These are phyloP conservation scores for Microchrysa polita DNA, from an alignment of 2,888 invertebrate species.

Conservation along the genomic window DNA sequence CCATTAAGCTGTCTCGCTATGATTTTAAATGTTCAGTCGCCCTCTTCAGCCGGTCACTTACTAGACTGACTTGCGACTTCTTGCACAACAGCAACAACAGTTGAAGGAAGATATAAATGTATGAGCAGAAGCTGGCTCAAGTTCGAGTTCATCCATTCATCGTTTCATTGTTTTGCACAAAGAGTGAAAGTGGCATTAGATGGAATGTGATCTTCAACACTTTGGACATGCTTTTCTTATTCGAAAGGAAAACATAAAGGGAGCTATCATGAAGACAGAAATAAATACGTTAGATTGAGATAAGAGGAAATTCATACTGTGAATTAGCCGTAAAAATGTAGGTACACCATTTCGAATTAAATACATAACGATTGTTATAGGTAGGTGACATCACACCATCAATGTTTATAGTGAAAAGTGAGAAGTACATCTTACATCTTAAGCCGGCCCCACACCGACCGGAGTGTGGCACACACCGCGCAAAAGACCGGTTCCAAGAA, in stretches of 20 bases:
- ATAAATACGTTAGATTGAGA: background rate
- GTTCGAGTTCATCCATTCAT: constrained; percentile 22
- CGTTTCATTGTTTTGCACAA: constrained; percentile 34
- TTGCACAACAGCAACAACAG: background rate
- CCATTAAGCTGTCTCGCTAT: constrained; percentile 13
- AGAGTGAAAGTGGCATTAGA: constrained; percentile 34
- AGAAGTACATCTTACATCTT: no score
- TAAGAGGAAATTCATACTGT: no score
- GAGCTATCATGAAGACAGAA: background rate
- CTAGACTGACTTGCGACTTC: background rate
- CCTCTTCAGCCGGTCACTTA: constrained; percentile 8
- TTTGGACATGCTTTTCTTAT: background rate
- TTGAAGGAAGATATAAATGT: constrained; percentile 13
- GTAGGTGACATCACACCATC: no score
- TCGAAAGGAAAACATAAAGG: background rate
- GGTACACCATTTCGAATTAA: no score
- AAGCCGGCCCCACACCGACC: no score
- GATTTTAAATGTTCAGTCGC: background rate
- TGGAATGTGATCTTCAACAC: constrained; percentile 31
- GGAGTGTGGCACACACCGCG: no score
- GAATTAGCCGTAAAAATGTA: no score
- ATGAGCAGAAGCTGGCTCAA: constrained; percentile 20
- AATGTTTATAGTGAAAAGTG: no score
- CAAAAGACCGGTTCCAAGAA: no score
- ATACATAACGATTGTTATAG: no score